phyloP scores from a whole-genome alignment of 2,888 invertebrate species.

The Agrochola lota region DNA sequence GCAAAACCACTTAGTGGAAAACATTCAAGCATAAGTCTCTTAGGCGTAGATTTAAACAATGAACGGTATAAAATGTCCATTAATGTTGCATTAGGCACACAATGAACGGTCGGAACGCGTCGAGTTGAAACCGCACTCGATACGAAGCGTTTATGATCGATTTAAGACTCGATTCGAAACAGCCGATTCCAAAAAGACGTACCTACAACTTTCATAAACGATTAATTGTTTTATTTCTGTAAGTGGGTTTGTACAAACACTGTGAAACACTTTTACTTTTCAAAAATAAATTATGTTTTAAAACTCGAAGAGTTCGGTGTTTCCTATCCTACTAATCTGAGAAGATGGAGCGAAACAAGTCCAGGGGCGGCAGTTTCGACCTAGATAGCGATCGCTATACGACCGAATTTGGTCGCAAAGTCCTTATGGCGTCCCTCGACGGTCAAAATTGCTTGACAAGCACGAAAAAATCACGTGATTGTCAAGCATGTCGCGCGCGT shows the following conservation, averaged over 20 bases:
- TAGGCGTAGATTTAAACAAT: conserved; percentile 59
- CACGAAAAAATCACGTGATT: too few relatives aligned
- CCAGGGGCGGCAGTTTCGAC: too few relatives aligned
- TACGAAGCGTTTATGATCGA: conserved; percentile 25
- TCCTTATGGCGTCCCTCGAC: too few relatives aligned
- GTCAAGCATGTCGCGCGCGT: too few relatives aligned
- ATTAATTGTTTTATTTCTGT: neutral
- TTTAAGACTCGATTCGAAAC: neutral
- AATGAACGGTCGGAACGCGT: conserved; percentile 33
- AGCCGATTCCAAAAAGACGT: neutral
- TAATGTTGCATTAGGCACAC: conserved; percentile 44
- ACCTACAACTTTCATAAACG: too few relatives aligned
- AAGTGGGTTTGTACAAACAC: neutral
- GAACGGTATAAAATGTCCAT: conserved; percentile 51
- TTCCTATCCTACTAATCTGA: neutral
- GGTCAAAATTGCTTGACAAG: too few relatives aligned
- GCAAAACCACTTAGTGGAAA: conserved; percentile 60
- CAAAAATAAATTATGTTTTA: neutral
- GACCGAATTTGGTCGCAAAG: too few relatives aligned
- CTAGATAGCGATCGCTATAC: too few relatives aligned
- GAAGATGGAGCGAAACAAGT: neutral
- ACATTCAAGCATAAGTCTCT: conserved; percentile 52
- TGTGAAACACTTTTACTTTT: neutral
- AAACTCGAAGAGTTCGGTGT: neutral
- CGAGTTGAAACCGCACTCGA: conserved; percentile 35